Base-by-base conservation (phyloP, 1,140 invertebrate genomes). In the Idris sp. region DNA sequence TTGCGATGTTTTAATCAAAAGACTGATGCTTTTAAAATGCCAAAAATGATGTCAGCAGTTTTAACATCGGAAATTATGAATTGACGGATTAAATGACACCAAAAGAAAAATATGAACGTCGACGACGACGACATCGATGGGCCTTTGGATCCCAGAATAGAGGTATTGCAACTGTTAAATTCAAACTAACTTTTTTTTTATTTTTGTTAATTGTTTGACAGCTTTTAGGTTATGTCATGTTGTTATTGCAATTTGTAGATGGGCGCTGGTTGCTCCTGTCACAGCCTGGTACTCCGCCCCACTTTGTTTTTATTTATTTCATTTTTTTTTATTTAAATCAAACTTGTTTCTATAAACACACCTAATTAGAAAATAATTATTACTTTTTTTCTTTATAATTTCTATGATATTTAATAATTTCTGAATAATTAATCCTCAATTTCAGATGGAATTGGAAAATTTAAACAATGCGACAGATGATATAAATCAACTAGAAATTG, bases 401-500 rank as follows among this genome's bases (percentile, higher is more conserved):
- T n/a, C n/a, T n/a, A n/a, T n/a, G n/a, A n/a, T n/a, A n/a, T n/a
- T n/a, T n/a, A n/a, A n/a, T n/a, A n/a, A n/a, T n/a, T n/a, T n/a
- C n/a, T n/a, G n/a, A n/a, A n/a, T n/a, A n/a, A n/a, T n/a, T n/a
- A n/a, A n/a, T n/a, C n/a, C n/a, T n/a, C n/a, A n/a, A 2, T 87
- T 92, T 68, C 90, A 98, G 94, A 91, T 97, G 78, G 97, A 98
- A 88, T 88, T 98, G 81, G 97, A 98, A 87, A 96, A 95, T 82
- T 87, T 98, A 62, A 98, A 98, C 85, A 95, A 92, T 78, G 95
- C 96, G 18, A 98, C 97, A 19, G 95, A 98, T 87, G 94, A 97
- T 83, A 98, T 98, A 82, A 98, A 98, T 85, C 95, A 93, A 87
- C 88, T 97, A 76, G 97, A 98, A 89, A 90, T 96, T 79, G 96